Evolutionary conservation across 2,888 invertebrate species (phyloP).

Genomic region (Agonopterix heracliana): DNA sequence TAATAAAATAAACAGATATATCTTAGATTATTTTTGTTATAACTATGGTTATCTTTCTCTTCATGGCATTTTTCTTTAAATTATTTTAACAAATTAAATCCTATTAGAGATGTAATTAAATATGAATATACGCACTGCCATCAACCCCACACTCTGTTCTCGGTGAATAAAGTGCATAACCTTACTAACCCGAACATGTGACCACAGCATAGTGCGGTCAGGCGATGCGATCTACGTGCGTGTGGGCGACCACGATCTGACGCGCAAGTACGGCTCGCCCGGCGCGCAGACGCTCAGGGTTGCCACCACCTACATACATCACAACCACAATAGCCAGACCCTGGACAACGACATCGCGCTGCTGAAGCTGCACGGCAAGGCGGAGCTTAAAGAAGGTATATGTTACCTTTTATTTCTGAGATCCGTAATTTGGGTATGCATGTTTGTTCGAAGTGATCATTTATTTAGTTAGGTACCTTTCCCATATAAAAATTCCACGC

Average conservation of each 20-base stretch:
- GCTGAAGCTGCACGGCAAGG: slow-evolving; percentile 91
- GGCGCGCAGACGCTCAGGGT: slow-evolving; percentile 94
- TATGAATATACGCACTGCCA: no score
- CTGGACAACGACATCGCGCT: slow-evolving; percentile 96
- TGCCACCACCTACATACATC: slow-evolving; percentile 95
- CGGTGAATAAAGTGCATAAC: no score
- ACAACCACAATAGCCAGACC: slow-evolving; percentile 96
- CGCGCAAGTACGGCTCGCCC: slow-evolving; percentile 92
- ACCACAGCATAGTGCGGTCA: slow-evolving; percentile 89
- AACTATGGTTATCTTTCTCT: no score
- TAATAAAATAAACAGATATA: no score
- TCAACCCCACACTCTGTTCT: no score
- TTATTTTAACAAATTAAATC: no score
- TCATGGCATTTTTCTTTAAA: no score
- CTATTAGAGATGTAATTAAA: no score
- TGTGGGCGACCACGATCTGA: slow-evolving; percentile 94
- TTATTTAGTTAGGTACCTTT: not conserved
- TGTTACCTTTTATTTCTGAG: not conserved
- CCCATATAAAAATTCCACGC: no score
- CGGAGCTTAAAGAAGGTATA: slow-evolving; percentile 88
- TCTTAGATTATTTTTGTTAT: no score
- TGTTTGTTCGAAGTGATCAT: not conserved
- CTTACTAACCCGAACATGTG: no score
- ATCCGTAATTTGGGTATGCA: no score
- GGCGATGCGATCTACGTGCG: slow-evolving; percentile 95